These are phyloP conservation scores for Lepidotrigona ventralis DNA, from an alignment of 1,140 invertebrate genomes.

Conservation along the genomic window DNA sequence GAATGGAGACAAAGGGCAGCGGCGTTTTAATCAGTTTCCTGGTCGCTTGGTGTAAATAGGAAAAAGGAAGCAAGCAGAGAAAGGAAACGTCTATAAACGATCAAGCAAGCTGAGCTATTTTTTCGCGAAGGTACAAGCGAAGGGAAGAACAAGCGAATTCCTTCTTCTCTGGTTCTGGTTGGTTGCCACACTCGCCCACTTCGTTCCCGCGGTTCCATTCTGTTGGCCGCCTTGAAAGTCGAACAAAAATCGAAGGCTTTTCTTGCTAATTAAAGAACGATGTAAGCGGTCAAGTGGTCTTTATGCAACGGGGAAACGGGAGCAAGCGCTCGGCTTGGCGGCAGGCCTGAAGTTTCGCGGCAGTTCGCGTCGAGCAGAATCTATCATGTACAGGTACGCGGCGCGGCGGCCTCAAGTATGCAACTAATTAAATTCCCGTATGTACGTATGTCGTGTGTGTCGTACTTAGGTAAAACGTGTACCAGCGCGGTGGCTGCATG, in stretches of 20 bases:
- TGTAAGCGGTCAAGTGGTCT: slow-evolving; percentile 51
- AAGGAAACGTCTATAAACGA: not conserved
- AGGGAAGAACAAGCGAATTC: slow-evolving; percentile 9
- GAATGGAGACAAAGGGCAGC: not conserved
- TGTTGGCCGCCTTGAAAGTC: slow-evolving; percentile 10
- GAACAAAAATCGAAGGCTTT: slow-evolving; percentile 48
- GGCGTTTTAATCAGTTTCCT: not conserved
- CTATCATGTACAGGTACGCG: slow-evolving; percentile 53
- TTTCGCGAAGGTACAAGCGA: slow-evolving; percentile 3
- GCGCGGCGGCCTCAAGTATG: slow-evolving; percentile 48
- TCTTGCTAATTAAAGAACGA: slow-evolving; percentile 58
- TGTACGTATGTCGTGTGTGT: slow-evolving; percentile 36
- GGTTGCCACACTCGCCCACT: no score
- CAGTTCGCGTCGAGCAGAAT: slow-evolving; percentile 51
- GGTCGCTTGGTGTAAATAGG: not conserved
- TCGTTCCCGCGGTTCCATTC: no score
- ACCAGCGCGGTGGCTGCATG: slow-evolving; percentile 10
- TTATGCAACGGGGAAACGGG: slow-evolving; percentile 32
- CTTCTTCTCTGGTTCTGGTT: not conserved
- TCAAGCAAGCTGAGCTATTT: not conserved
- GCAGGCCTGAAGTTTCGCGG: slow-evolving; percentile 44
- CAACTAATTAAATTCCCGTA: slow-evolving; percentile 64
- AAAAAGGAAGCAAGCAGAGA: not conserved
- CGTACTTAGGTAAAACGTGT: slow-evolving; percentile 35
- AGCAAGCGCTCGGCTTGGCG: not conserved